Evolutionary conservation across 2,888 invertebrate species (phyloP), one percentile per base, ranked within the genome.

Genomic region (Carabus problematicus): DNA sequence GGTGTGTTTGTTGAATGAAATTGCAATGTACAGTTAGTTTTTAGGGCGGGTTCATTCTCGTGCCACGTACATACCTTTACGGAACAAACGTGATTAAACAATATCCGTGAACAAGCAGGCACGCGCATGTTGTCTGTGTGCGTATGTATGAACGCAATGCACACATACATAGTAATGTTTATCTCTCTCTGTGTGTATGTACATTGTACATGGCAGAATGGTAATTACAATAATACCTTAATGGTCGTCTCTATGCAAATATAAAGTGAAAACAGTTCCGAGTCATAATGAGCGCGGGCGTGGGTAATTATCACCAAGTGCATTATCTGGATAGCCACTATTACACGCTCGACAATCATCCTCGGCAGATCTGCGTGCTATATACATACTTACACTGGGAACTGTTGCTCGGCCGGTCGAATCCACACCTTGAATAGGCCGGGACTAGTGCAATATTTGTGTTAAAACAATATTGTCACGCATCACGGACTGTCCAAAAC

Each of bases 401-500:
- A 56, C 16, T 52, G 52, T 18, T 52, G 52, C 18, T 14, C 3
- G 2, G 49, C 8, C 29, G 62, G 49, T 61, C 58, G 40, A 70
- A 73, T 74, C 72, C 70, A 61, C 72, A 64, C 72, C 80, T 80
- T 84, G 80, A 77, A 86, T 87, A 86, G 87, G 87, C 87, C 87
- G 87, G 87, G 87, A 87, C 87, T 86, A 87, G 87, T 87, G 87
- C 87, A 87, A 87, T 87, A 86, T 86, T 86, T 77, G 79, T 71
- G 75, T 77, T 74, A 75, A 74, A 75, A 77, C 79, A 82, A 82
- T 81, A 82, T 82, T 82, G 82, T 81, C 82, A 82, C 82, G 81
- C 79, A 82, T 82, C 82, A 82, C 82, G 82, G 82, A 82, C 82
- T 82, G 79, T 73, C 77, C 77, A 78, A 75, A 72, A 72, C 59